Evolutionary conservation across 2,888 invertebrate genomes (phyloP).

Genomic region (Operophtera brumata): DNA sequence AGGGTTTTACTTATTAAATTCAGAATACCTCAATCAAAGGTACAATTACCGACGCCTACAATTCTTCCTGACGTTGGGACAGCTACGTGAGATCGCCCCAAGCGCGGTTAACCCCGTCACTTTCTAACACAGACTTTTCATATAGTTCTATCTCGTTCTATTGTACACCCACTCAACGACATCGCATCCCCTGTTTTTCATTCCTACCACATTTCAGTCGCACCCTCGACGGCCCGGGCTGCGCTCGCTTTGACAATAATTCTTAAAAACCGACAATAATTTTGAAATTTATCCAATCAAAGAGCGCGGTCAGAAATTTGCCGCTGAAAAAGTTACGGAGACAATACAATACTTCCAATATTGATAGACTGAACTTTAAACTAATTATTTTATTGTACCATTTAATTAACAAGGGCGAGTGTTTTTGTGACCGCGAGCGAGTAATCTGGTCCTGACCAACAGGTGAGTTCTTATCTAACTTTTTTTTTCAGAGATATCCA

Average conservation of each 20-base stretch:
- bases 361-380: slow-evolving; percentile 12
- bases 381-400: no score
- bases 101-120: slow-evolving; percentile 40
- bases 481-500: not conserved
- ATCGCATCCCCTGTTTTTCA: slow-evolving; percentile 57
- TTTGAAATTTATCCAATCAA: not conserved
- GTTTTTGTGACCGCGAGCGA: slow-evolving; percentile 41
- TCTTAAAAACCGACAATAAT: slow-evolving; percentile 6
- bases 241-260: slow-evolving; percentile 35
- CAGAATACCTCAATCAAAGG: slow-evolving; percentile 64
- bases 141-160: slow-evolving; percentile 45
- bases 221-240: slow-evolving; percentile 44
- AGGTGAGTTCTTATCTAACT: slow-evolving; percentile 39
- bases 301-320: not conserved
- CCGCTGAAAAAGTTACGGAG: not conserved
- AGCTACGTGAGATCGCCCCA: slow-evolving; percentile 58
- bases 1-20: slow-evolving; percentile 54
- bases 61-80: slow-evolving; percentile 57
- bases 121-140: slow-evolving; percentile 28
- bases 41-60: slow-evolving; percentile 70
- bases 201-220: slow-evolving; percentile 64
- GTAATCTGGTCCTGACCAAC: slow-evolving; percentile 36
- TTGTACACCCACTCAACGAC: slow-evolving; percentile 63
- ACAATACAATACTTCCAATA: slow-evolving; percentile 20
- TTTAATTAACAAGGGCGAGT: slow-evolving; percentile 18